Conservation (phyloP, 2,113 vertebrate species). For the Apteryx owenii region DNA sequence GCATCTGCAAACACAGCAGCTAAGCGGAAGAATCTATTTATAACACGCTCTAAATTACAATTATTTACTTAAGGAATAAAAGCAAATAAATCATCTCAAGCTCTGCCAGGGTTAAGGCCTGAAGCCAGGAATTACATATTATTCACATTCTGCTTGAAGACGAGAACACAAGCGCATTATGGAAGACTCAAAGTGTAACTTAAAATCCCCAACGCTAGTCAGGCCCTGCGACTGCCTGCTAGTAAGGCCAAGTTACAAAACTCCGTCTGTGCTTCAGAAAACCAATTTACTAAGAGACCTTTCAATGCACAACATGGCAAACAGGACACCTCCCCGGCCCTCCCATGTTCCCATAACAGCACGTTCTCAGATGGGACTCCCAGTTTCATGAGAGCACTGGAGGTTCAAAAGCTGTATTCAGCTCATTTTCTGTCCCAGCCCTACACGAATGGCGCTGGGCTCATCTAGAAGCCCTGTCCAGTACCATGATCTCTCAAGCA, state of each 20-base stretch:
- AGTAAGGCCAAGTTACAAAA: not conserved
- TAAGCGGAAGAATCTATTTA: not conserved
- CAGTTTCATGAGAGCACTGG: accelerated
- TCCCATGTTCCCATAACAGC: accelerated
- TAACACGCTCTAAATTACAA: not conserved
- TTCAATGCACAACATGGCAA: not conserved
- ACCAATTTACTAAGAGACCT: not conserved
- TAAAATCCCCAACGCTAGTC: accelerated
- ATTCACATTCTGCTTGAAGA: not conserved
- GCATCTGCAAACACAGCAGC: not conserved
- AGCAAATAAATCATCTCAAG: not conserved
- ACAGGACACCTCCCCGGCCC: not conserved
- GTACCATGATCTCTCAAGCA: not conserved
- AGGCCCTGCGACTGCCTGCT: not conserved
- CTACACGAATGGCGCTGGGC: accelerated
- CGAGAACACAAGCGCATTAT: accelerated
- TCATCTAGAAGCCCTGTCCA: not conserved
- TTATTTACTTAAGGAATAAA: not conserved
- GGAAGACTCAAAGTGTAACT: not conserved
- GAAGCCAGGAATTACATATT: not conserved
- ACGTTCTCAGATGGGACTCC: not conserved
- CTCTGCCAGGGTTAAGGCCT: not conserved
- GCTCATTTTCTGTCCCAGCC: not conserved
- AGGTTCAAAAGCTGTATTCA: not conserved
- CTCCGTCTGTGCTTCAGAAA: not conserved